These are phyloP conservation scores for Oxyteleia sp. DNA, from an alignment of 2,888 invertebrate genomes.

Conservation along the genomic window DNA sequence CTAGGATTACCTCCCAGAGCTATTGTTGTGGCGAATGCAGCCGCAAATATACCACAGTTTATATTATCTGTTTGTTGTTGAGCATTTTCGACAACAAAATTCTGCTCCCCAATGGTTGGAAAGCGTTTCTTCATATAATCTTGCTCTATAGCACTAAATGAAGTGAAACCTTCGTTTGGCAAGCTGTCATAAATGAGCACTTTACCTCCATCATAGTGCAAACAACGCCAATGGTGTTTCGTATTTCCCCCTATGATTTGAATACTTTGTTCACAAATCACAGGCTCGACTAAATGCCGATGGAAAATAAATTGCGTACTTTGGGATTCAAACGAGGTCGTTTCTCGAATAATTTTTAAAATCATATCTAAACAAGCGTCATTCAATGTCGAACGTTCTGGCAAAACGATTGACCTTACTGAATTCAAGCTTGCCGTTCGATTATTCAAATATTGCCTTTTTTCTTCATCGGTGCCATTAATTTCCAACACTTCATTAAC, in stretches of 20 bases:
- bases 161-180: background rate
- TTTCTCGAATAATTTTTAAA: constrained; percentile 11
- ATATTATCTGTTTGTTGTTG: constrained; percentile 54
- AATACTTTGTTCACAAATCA: background rate
- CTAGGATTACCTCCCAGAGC: constrained; percentile 5
- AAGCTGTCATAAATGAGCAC: constrained; percentile 17
- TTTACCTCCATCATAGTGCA: background rate
- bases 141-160: background rate
- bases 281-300: background rate
- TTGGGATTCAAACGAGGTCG: background rate
- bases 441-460: background rate
- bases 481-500: background rate
- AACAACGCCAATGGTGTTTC: background rate
- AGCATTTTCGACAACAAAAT: background rate
- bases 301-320: constrained; percentile 1
- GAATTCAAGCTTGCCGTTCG: background rate
- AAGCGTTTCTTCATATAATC: constrained; percentile 10
- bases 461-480: background rate
- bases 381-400: background rate
- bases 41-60: constrained; percentile 69
- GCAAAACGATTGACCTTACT: background rate
- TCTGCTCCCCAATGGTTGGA: background rate
- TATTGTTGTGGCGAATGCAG: background rate
- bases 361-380: background rate
- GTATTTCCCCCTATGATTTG: background rate